phyloP scores from a whole-genome alignment of 2,888 invertebrate genomes.

The Pandemis cinnamomeana region DNA sequence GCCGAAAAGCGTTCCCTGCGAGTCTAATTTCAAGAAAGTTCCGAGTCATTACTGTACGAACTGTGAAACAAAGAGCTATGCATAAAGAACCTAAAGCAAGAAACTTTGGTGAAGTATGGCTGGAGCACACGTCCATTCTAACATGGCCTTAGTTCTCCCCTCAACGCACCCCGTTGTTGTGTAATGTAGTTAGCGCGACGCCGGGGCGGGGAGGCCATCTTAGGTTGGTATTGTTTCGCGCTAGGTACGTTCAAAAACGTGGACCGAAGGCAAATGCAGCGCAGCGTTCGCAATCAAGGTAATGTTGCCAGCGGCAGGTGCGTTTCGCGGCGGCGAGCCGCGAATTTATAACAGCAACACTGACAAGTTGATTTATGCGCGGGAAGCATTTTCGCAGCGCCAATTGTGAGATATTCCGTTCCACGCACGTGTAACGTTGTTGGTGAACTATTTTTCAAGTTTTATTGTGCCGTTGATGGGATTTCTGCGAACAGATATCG shows the following conservation, averaged over 20 bases:
- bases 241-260: slow-evolving; percentile 52
- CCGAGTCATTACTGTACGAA: slow-evolving; percentile 63
- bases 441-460: slow-evolving; percentile 69
- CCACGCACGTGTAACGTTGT: slow-evolving; percentile 63
- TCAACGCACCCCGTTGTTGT: not conserved
- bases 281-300: slow-evolving; percentile 74
- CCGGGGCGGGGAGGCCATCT: slow-evolving; percentile 44
- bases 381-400: slow-evolving; percentile 68
- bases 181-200: not conserved
- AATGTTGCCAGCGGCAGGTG: slow-evolving; percentile 77
- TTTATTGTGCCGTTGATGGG: slow-evolving; percentile 65
- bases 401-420: slow-evolving; percentile 71
- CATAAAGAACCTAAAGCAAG: slow-evolving; percentile 60
- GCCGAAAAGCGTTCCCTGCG: slow-evolving; percentile 50
- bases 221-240: slow-evolving; percentile 46
- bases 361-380: slow-evolving; percentile 79
- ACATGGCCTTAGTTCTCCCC: slow-evolving; percentile 31
- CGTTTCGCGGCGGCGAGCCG: slow-evolving; percentile 65
- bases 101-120: slow-evolving; percentile 59
- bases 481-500: slow-evolving; percentile 46
- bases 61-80: slow-evolving; percentile 64
- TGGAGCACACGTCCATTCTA: slow-evolving; percentile 47
- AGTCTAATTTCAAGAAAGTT: slow-evolving; percentile 62
- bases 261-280: slow-evolving; percentile 66
- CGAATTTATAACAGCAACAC: slow-evolving; percentile 80